Evolutionary conservation across 2,797 vertebrate genomes (phyloP).

Genomic region (Helarctos malayanus): DNA sequence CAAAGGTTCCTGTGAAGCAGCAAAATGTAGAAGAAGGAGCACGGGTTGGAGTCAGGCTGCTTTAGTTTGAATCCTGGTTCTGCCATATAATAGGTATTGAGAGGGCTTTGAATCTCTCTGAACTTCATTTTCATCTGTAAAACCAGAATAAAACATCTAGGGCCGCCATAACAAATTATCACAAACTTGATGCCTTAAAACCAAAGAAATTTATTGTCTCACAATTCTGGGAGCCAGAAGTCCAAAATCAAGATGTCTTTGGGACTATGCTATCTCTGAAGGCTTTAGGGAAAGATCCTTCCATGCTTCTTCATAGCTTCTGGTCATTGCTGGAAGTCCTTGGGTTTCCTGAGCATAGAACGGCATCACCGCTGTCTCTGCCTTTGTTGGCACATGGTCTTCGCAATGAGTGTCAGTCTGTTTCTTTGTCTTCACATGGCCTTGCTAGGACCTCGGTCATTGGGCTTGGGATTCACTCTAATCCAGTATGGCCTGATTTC

Average conservation of each 20-base stretch:
- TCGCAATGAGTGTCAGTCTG: too few species aligned
- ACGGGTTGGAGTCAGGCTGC: neutral
- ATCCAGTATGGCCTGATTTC: neutral
- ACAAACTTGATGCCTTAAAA: neutral
- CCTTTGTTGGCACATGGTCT: neutral
- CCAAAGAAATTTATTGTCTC: neutral
- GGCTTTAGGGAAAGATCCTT: neutral
- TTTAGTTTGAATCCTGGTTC: neutral
- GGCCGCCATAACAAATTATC: neutral
- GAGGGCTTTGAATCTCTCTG: neutral
- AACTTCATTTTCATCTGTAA: neutral
- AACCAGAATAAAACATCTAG: neutral
- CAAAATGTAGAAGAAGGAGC: neutral
- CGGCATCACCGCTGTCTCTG: neutral
- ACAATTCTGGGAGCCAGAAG: neutral
- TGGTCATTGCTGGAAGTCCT: neutral
- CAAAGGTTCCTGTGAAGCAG: neutral
- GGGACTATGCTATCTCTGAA: neutral
- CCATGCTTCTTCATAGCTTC: neutral
- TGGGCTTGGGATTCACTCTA: neutral
- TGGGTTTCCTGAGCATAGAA: neutral
- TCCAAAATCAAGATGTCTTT: neutral
- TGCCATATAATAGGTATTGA: neutral
- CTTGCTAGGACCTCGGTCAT: neutral
- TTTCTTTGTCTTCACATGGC: neutral